A percentile compares a stretch with the other conserved stretches of the same genome.
phyloP scores from a whole-genome alignment of 2,888 invertebrate genomes.

The Eurytoma californica region DNA sequence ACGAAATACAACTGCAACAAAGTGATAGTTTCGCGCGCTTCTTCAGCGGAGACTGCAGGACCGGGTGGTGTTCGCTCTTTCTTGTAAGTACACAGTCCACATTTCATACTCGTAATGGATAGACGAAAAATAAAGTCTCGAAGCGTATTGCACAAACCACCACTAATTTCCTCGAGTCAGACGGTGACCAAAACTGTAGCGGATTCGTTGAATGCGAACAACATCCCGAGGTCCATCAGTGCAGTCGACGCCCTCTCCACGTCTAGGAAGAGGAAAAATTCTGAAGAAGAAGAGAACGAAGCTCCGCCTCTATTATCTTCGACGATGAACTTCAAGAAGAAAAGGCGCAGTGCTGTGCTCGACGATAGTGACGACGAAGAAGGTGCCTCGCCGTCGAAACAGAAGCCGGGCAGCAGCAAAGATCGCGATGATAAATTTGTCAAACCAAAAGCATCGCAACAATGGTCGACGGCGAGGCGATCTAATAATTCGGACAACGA shows the following conservation, averaged over 20 bases:
- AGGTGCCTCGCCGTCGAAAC: not conserved
- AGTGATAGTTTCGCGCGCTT: not conserved
- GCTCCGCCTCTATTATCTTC: not conserved
- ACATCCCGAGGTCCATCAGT: constrained; percentile 21
- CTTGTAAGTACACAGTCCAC: not conserved
- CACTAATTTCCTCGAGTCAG: constrained; percentile 42
- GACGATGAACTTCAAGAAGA: constrained; percentile 18
- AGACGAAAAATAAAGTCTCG: constrained; percentile 41
- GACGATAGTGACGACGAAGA: constrained; percentile 32
- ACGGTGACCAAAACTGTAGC: not conserved
- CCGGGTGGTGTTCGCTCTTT: not conserved
- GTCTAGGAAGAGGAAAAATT: constrained; percentile 50
- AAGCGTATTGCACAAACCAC: constrained; percentile 35
- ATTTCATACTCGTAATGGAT: constrained; percentile 43
- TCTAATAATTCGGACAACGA: constrained; percentile 27
- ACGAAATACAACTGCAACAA: no score
- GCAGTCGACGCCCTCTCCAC: not conserved
- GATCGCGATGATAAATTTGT: not conserved
- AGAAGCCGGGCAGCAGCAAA: not conserved
- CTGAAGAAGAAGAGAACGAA: constrained; percentile 21
- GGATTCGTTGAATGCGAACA: constrained; percentile 1
- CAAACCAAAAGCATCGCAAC: not conserved
- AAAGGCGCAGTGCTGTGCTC: constrained; percentile 11
- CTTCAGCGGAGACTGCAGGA: not conserved
- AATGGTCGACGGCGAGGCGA: not conserved